A percentile compares a stretch with the other conserved stretches of the same genome.
phyloP scores from a whole-genome alignment of 2,888 invertebrate species.

The Stomorhina lunata region DNA sequence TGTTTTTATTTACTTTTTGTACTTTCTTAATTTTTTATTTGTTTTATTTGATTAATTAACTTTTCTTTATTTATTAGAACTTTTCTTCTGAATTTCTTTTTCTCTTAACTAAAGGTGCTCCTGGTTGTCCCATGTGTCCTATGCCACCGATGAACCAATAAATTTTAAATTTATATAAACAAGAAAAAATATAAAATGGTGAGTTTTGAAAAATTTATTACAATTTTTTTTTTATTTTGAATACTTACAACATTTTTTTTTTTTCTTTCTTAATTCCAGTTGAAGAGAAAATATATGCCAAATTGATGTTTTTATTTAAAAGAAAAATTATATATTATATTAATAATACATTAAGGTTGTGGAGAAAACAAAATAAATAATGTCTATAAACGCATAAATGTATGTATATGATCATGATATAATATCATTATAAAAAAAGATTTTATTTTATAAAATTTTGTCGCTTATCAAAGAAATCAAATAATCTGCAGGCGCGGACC shows the following conservation, averaged over 20 bases:
- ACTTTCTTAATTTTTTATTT: neutral
- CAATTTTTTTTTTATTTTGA: neutral
- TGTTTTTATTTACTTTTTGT: neutral
- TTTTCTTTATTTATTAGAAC: slow-evolving; percentile 32
- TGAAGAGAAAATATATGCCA: slow-evolving; percentile 72
- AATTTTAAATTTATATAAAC: slow-evolving; percentile 69
- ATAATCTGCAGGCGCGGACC: slow-evolving; percentile 56
- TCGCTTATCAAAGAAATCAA: slow-evolving; percentile 31
- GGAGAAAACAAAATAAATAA: no score
- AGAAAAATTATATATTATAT: slow-evolving; percentile 38
- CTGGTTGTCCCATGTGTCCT: slow-evolving; percentile 76
- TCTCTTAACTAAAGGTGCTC: slow-evolving; percentile 67
- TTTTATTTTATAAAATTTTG: slow-evolving; percentile 11
- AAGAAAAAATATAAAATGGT: slow-evolving; percentile 57
- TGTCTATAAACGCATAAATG: slow-evolving; percentile 56
- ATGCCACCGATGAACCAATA: slow-evolving; percentile 78
- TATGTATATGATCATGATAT: slow-evolving; percentile 44
- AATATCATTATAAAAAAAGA: neutral
- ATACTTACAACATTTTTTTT: neutral
- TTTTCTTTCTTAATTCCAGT: slow-evolving; percentile 63
- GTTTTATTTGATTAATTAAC: neutral
- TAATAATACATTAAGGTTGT: slow-evolving; percentile 60
- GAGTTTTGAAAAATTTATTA: slow-evolving; percentile 27
- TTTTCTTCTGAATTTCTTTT: slow-evolving; percentile 40
- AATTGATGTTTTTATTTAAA: slow-evolving; percentile 68